phyloP scores from a whole-genome alignment of 2,113 vertebrate species.

The Sinocyclocheilus anophthalmus region DNA sequence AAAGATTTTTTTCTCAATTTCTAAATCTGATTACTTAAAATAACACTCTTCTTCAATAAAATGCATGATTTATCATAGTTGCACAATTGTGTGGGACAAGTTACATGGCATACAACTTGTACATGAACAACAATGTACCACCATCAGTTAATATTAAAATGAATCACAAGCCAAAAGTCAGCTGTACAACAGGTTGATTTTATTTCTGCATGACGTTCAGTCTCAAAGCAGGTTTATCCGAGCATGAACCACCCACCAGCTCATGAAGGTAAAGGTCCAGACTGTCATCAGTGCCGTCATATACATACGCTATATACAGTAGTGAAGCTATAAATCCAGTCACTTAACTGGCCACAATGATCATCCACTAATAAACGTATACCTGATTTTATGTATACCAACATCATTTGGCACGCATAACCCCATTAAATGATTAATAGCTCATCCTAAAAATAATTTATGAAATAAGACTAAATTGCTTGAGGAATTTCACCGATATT shows the following conservation, averaged over 20 bases:
- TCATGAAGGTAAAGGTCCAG: too few species aligned
- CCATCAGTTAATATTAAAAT: background rate
- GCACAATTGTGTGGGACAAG: background rate
- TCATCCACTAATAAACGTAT: background rate
- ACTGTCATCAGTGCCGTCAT: background rate
- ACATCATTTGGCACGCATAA: background rate
- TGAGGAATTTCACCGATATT: background rate
- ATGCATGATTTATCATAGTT: background rate
- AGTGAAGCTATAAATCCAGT: background rate
- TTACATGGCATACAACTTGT: background rate
- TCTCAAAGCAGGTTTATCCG: too few species aligned
- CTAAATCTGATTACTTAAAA: background rate
- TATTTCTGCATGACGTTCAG: background rate
- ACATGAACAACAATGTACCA: background rate
- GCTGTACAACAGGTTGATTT: background rate
- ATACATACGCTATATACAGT: background rate
- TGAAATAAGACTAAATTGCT: background rate
- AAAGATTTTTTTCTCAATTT: background rate
- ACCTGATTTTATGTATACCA: background rate
- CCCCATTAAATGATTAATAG: background rate
- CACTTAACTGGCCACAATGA: background rate
- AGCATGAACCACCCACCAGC: too few species aligned
- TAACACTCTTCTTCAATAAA: background rate
- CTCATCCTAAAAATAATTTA: background rate
- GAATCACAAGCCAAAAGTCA: background rate